A percentile compares a stretch with the other conserved stretches of the same genome.
These are phyloP conservation scores for Dolichopus griseipennis DNA, from an alignment of 2,888 invertebrate genomes.

Conservation along the genomic window DNA sequence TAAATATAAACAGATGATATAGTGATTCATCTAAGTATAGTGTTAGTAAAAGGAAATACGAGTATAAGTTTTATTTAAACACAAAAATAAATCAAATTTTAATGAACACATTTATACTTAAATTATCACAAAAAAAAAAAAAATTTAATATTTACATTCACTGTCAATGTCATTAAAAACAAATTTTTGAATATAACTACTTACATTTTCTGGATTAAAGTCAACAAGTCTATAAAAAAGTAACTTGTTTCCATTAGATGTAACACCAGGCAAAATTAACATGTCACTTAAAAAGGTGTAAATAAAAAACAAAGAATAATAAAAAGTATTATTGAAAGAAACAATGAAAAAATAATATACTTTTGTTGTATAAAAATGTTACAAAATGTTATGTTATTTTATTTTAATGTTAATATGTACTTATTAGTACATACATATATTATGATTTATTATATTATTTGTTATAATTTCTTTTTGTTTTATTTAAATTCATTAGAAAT, in stretches of 20 bases:
- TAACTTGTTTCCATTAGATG: conserved; percentile 57
- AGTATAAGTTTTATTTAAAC: no score
- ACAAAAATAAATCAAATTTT: no score
- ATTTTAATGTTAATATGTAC: not conserved
- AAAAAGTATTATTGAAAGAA: conserved; percentile 7
- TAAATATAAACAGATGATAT: no score
- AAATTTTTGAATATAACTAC: conserved; percentile 7
- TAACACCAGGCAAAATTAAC: conserved; percentile 56
- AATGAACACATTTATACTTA: no score
- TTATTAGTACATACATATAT: not conserved
- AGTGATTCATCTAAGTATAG: no score
- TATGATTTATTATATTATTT: not conserved
- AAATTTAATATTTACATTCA: not conserved
- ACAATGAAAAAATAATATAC: not conserved
- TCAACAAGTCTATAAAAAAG: conserved; percentile 57
- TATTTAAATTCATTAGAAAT: not conserved
- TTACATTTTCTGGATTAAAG: conserved; percentile 50
- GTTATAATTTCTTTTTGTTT: not conserved
- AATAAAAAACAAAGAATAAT: conserved; percentile 8
- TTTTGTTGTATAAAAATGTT: conserved; percentile 1
- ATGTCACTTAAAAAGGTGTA: conserved; percentile 51
- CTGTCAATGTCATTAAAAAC: not conserved
- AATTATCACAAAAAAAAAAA: not conserved
- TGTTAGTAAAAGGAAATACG: no score
- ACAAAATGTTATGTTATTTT: not conserved